These are phyloP conservation scores for Eidolon helvum DNA, from an alignment of 2,113 vertebrate genomes.

Conservation along the genomic window DNA sequence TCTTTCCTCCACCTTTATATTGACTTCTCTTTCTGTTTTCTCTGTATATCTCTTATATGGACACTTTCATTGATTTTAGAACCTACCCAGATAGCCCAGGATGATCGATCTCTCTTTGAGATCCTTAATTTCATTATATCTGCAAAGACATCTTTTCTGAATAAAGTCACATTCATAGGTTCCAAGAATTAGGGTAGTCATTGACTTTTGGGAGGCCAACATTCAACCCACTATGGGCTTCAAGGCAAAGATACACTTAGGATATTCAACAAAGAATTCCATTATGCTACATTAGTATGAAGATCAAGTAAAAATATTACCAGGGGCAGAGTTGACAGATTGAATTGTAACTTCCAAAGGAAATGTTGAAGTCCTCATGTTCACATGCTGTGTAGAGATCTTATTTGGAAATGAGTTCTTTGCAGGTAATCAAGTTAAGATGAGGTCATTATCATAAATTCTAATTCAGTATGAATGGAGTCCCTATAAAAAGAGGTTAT, in stretches of 20 bases:
- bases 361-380: not conserved
- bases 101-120: not conserved
- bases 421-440: not conserved
- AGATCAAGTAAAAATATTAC: not conserved
- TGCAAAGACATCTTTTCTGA: not conserved
- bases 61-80: not conserved
- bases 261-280: not conserved
- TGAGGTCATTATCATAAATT: not conserved
- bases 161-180: not conserved
- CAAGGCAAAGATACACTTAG: not conserved
- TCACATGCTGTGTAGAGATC: not conserved
- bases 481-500: not conserved
- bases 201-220: fast-evolving
- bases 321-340: not conserved
- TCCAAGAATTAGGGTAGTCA: not conserved
- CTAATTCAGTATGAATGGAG: not conserved
- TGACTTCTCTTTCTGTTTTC: not conserved
- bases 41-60: not conserved
- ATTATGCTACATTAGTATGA: not conserved
- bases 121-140: not conserved
- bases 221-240: not conserved
- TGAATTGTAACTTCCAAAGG: not conserved
- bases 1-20: not conserved
- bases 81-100: not conserved
- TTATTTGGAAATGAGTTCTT: not conserved